phyloP scores from a whole-genome alignment of 2,888 invertebrate genomes.

The Coleophora flavipennella region DNA sequence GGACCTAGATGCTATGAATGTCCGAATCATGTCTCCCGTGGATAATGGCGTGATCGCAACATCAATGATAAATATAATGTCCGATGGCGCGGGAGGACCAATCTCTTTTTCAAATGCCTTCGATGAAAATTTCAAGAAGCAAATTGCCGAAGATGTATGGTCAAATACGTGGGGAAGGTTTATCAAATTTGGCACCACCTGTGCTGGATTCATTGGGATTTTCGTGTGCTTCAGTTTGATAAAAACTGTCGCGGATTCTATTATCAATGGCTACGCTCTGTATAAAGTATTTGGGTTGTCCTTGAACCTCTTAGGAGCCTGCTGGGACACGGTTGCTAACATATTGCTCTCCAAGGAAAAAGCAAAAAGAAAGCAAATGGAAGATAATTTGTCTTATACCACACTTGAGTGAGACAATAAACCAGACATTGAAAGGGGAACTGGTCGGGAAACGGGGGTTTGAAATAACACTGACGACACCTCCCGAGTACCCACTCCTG shows the following conservation, averaged over 20 bases:
- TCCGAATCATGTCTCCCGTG: not conserved
- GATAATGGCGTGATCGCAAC: not conserved
- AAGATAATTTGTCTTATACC: too few relatives aligned
- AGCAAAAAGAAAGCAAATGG: too few relatives aligned
- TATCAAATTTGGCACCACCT: not conserved
- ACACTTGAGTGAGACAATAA: too few relatives aligned
- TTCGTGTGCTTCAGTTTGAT: not conserved
- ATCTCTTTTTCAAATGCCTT: not conserved
- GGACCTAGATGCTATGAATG: not conserved
- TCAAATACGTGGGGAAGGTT: slow-evolving; percentile 1
- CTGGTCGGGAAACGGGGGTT: too few relatives aligned
- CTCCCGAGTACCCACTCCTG: too few relatives aligned
- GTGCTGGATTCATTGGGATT: slow-evolving; percentile 1
- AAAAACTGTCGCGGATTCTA: not conserved
- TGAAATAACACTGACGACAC: too few relatives aligned
- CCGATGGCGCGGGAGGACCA: not conserved
- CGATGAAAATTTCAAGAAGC: not conserved
- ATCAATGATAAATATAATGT: not conserved
- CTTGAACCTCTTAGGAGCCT: too few relatives aligned
- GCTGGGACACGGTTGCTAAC: too few relatives aligned
- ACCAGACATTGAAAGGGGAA: too few relatives aligned
- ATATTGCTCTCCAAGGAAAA: too few relatives aligned
- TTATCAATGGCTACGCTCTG: not conserved
- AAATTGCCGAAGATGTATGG: not conserved
- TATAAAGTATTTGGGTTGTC: not conserved